phyloP scores from a whole-genome alignment of 2,113 vertebrate genomes.

The Myiopsitta monachus region DNA sequence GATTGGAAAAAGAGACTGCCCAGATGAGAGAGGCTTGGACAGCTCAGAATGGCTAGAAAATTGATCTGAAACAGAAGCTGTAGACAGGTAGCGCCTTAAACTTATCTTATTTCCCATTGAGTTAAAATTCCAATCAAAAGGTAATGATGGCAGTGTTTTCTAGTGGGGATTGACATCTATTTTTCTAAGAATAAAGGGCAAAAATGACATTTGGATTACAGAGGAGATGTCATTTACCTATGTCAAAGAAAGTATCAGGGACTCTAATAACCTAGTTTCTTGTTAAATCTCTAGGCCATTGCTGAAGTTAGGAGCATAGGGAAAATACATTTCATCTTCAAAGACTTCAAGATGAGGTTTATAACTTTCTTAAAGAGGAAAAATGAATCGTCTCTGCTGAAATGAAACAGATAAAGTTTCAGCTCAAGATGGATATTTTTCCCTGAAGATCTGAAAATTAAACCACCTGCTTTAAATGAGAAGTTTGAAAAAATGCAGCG shows the following conservation, averaged over 20 bases:
- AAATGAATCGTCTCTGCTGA: slow-evolving; percentile 42
- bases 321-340: slow-evolving; percentile 46
- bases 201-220: slow-evolving; percentile 47
- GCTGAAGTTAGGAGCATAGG: slow-evolving; percentile 38
- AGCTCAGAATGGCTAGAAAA: not conserved
- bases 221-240: slow-evolving; percentile 49
- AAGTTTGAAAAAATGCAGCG: not conserved
- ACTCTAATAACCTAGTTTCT: slow-evolving; percentile 61
- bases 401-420: slow-evolving; percentile 37
- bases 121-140: slow-evolving; percentile 27
- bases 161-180: slow-evolving; percentile 23
- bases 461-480: slow-evolving; percentile 1
- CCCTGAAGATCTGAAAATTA: slow-evolving; percentile 45
- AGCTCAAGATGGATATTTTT: slow-evolving; percentile 21
- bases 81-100: not conserved
- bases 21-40: not conserved
- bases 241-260: slow-evolving; percentile 39
- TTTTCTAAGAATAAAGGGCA: slow-evolving; percentile 50
- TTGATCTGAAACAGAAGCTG: not conserved
- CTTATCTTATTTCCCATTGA: slow-evolving; percentile 19
- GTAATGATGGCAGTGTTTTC: slow-evolving; percentile 16
- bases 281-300: slow-evolving; percentile 56
- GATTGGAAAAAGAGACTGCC: not conserved
- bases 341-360: slow-evolving; percentile 52
- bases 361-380: slow-evolving; percentile 35